Conservation (phyloP, 2,797 vertebrate genomes). For the Poeciliopsis presidionis region DNA sequence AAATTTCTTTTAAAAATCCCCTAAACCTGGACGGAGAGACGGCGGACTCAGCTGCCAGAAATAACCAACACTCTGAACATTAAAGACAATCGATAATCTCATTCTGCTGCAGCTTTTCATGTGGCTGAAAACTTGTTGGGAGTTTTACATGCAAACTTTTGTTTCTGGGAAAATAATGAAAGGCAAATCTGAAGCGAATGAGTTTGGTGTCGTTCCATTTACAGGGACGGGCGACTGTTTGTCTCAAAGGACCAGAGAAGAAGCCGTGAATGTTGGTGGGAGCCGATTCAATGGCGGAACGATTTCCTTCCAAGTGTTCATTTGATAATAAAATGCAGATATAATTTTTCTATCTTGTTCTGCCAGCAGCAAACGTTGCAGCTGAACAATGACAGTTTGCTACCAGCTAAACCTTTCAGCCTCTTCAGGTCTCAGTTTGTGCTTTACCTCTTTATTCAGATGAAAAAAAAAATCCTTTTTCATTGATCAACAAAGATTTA, state of each 20-base stretch:
- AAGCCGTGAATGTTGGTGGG: neutral
- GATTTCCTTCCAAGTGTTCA: neutral
- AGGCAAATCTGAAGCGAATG: neutral
- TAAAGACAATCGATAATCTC: neutral
- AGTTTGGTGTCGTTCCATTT: neutral
- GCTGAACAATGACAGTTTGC: neutral
- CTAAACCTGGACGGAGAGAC: slow-evolving; percentile 12
- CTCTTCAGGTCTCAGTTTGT: neutral
- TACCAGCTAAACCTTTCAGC: neutral
- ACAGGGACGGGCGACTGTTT: neutral
- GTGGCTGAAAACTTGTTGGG: neutral
- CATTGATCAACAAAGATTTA: neutral
- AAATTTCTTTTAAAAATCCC: neutral
- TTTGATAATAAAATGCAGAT: neutral
- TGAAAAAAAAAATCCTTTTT: neutral
- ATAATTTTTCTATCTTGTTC: neutral
- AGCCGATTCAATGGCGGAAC: neutral
- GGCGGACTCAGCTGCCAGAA: slow-evolving; percentile 17
- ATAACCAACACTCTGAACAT: neutral
- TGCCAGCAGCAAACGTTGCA: neutral
- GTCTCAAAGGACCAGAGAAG: neutral
- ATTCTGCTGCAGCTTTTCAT: neutral
- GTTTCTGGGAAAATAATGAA: neutral
- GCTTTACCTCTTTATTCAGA: neutral
- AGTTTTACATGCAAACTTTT: neutral